Evolutionary conservation across 1,140 invertebrate species (phyloP), one percentile per base, ranked within the genome.

Genomic region (Antheraea mylitta): DNA sequence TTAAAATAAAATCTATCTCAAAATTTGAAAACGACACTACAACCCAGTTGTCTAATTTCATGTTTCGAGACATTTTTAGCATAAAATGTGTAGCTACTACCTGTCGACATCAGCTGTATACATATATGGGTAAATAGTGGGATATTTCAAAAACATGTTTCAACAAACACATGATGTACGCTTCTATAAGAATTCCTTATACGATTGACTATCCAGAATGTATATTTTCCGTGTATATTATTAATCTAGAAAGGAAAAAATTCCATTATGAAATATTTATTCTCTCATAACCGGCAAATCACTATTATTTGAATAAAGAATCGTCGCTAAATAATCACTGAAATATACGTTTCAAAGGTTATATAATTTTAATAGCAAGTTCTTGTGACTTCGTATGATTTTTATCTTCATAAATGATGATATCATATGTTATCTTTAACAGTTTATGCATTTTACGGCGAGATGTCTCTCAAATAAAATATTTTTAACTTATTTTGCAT

Each of bases 11-110:
- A 30, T 1, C 22, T 30, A 30, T 30, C 22, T 30, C 22, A 4
- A 30, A 30, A 30, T 42, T 42, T 42, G 11, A 42, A 42, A 42
- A 42, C 38, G 38, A 42, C 7, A 9, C 7, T 42, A 7, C 68
- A 75, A 67, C 60, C 64, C 62, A 60, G 68, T 66, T 69, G 58
- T 72, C 70, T 67, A 67, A 69, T 72, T 69, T 75, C 68, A 72
- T 75, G 73, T 70, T 75, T 75, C 7, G 38, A 42, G 7, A 0
- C 38, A 0, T 42, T 42, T 42, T 42, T 42, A 42, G 7, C 11
- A 42, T 11, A 9, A 42, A 42, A 42, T 42, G 38, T 11, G 11
- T 11, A 42, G 8, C 38, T 42, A 42, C 38, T 42, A 42, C 38
- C 38, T 42, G 11, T 42, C 38, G 38, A 42, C 38, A 42, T 42